Base-by-base conservation (phyloP, 2,888 invertebrate genomes). In the Dilophus febrilis region DNA sequence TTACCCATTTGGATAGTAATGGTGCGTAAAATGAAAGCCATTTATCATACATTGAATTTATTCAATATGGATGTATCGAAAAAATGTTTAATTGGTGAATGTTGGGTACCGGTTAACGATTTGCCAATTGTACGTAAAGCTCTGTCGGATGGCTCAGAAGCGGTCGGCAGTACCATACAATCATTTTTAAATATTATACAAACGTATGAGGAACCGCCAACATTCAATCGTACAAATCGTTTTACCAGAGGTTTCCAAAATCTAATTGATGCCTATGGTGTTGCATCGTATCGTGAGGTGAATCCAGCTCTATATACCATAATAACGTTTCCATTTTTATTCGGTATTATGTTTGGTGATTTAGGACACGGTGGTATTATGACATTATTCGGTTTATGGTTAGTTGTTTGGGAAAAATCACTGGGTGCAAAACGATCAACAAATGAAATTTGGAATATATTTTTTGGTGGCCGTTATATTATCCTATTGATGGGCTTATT, bases 401-500 rank as follows among this genome's bases (percentile, higher is more conserved):
- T 95, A 79, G 76, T 87, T 17, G 46, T 78, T 31, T 72, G 70
- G 45, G 94, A 95, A 59, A 82, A 80, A 44, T 71, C 75, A 40
- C 65, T 92, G 39, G 57, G 66, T n/a, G 68, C 70, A 5, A 72
- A 75, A 53, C 82, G 80, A 49, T 68, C 74, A 11, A 71, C 63
- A 52, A 79, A 73, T 56, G 86, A 91, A 81, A 94, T 97, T 47
- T 94, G 90, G 81, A 86, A 77, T 56, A 94, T 92, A 49, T 94
- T 97, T 71, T 95, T 95, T 63, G 86, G 86, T 46, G 97, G 97
- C 2, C 85, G 98, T 37, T 98, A 98, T 66, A 90, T 98, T 45
- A 85, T 98, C 40, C 68, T 95, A 7, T 69, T 98, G 34, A 98
- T 98, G 97, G 95, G 95, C 0, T 44, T 86, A 11, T 98, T 98